These are phyloP conservation scores for Lampropteryx suffumata DNA, from an alignment of 2,888 invertebrate species.

Conservation along the genomic window DNA sequence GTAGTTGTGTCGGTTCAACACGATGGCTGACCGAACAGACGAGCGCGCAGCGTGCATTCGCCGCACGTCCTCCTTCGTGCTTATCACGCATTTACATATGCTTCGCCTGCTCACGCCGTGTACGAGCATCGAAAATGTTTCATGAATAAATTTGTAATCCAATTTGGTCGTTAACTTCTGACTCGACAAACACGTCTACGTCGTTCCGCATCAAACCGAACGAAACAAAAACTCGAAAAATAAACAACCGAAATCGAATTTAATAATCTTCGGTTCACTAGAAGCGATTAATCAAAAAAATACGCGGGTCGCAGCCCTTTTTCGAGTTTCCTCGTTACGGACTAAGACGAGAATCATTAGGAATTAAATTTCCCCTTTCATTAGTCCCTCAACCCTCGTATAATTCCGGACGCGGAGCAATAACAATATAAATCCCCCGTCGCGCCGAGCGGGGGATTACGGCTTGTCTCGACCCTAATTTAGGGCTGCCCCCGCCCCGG, in stretches of 20 bases:
- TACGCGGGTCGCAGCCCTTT: slow-evolving; percentile 75
- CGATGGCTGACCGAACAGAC: slow-evolving; percentile 26
- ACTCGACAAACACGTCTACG: slow-evolving; percentile 59
- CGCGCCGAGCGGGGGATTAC: slow-evolving; percentile 82
- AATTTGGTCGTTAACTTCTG: slow-evolving; percentile 74
- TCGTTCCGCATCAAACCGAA: slow-evolving; percentile 54
- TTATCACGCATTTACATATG: slow-evolving; percentile 80
- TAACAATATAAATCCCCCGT: slow-evolving; percentile 84
- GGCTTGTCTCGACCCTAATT: slow-evolving; percentile 84
- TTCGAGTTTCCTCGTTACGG: slow-evolving; percentile 82
- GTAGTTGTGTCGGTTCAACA: slow-evolving; percentile 20
- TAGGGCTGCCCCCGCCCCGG: slow-evolving; percentile 82
- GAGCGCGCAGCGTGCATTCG: slow-evolving; percentile 49
- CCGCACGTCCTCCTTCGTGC: slow-evolving; percentile 65
- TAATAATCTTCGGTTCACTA: slow-evolving; percentile 66
- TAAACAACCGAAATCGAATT: slow-evolving; percentile 61
- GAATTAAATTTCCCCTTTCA: slow-evolving; percentile 84
- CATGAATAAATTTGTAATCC: slow-evolving; percentile 81
- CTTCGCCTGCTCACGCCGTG: slow-evolving; percentile 69
- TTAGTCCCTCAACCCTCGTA: slow-evolving; percentile 84
- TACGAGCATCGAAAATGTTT: slow-evolving; percentile 78
- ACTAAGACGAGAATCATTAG: slow-evolving; percentile 83
- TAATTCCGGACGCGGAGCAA: slow-evolving; percentile 83
- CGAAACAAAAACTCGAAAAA: slow-evolving; percentile 54
- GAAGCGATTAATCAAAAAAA: slow-evolving; percentile 77